Percentiles rank a stretch among this genome's conserved stretches.
Conservation (phyloP, 2,797 vertebrate genomes). For the Schizothorax lantsangensis region DNA sequence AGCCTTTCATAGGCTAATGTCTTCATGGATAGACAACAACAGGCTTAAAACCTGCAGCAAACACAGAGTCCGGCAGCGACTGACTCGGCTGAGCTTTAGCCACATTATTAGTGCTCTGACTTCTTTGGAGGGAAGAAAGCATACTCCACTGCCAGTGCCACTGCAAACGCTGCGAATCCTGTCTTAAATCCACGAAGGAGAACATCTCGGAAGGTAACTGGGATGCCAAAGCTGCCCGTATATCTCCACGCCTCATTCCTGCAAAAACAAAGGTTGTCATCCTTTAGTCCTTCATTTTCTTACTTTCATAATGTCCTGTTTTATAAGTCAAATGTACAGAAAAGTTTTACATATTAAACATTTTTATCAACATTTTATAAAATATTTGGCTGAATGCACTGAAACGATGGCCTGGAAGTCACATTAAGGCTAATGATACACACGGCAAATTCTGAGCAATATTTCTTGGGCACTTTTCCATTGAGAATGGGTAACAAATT, state of each 20-base stretch:
- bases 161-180: slow-evolving; percentile 91
- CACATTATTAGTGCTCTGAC: slow-evolving; percentile 73
- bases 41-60: background rate
- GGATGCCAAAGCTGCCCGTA: slow-evolving; percentile 81
- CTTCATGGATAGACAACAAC: background rate
- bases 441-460: too few relatives aligned
- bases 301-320: background rate
- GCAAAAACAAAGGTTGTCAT: slow-evolving; percentile 41
- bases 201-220: slow-evolving; percentile 78
- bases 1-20: background rate
- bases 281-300: background rate
- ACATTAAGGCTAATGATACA: background rate
- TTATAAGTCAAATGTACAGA: background rate
- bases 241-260: slow-evolving; percentile 97
- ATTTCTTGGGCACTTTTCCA: too few relatives aligned
- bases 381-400: background rate
- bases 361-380: background rate
- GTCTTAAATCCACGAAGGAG: slow-evolving; percentile 89
- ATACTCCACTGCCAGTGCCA: slow-evolving; percentile 90
- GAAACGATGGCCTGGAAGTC: background rate
- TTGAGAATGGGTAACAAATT: too few relatives aligned
- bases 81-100: background rate
- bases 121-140: slow-evolving; percentile 84
- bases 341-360: background rate
- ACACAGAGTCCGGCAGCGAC: slow-evolving; percentile 7